A percentile compares a stretch with the other conserved stretches of the same genome.
Conservation (phyloP, 2,113 vertebrate genomes). For the Caretta caretta region DNA sequence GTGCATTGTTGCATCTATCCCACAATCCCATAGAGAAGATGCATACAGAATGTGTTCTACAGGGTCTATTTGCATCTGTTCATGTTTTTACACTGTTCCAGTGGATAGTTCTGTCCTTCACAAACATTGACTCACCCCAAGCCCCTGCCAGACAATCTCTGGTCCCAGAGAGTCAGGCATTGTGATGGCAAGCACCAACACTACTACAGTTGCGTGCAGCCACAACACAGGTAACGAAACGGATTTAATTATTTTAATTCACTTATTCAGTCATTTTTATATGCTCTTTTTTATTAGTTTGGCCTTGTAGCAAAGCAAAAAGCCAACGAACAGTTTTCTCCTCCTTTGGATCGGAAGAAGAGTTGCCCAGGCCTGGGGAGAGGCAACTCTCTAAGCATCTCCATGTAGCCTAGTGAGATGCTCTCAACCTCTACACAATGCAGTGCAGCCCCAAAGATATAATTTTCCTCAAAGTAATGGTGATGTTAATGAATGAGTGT, state of each 20-base stretch:
- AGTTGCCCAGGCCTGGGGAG: neutral
- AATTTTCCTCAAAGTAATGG: neutral
- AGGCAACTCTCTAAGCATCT: neutral
- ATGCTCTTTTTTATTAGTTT: neutral
- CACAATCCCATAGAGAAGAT: neutral
- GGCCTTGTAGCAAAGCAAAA: too few relatives aligned
- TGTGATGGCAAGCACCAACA: neutral
- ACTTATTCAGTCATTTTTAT: neutral
- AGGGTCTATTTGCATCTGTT: neutral
- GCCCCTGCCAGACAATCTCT: neutral
- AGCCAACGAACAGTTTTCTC: neutral
- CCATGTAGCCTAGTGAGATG: neutral
- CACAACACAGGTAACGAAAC: neutral
- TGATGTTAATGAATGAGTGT: neutral
- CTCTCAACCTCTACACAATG: neutral
- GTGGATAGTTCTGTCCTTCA: neutral
- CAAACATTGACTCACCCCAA: neutral
- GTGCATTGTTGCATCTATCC: neutral
- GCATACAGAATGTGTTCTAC: neutral
- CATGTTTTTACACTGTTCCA: accelerated
- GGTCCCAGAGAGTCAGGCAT: neutral
- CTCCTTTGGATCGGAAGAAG: neutral
- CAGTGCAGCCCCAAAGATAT: neutral
- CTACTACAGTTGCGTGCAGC: neutral
- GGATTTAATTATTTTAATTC: neutral